These are phyloP conservation scores for Seriola rivoliana DNA, from an alignment of 2,113 vertebrate species.

Conservation along the genomic window DNA sequence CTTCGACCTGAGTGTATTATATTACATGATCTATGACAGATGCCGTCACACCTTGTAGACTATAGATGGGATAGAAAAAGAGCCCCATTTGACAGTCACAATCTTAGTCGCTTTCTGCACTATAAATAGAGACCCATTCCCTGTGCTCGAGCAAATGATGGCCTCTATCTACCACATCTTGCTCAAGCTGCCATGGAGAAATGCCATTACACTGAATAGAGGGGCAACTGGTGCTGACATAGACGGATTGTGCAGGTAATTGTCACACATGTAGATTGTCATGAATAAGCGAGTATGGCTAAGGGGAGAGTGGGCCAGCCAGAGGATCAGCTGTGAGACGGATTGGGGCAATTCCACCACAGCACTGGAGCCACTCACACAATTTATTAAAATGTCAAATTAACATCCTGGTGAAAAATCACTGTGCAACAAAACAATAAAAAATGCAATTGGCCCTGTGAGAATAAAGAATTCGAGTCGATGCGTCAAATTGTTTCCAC, in stretches of 20 bases:
- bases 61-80: conserved; percentile 49
- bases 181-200: conserved; percentile 69
- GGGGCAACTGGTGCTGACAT: conserved; percentile 68
- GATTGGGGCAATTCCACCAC: conserved; percentile 84
- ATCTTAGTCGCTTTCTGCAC: conserved; percentile 57
- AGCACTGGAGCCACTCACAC: conserved; percentile 69
- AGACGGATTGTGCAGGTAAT: conserved; percentile 81
- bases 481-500: conserved; percentile 57
- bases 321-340: conserved; percentile 83
- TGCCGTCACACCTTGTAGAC: conserved; percentile 50
- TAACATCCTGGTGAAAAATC: conserved; percentile 85
- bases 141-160: conserved; percentile 58
- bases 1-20: conserved; percentile 35
- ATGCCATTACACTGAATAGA: conserved; percentile 70
- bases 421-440: conserved; percentile 80
- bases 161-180: conserved; percentile 72
- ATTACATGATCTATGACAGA: conserved; percentile 49
- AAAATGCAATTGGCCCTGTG: conserved; percentile 75
- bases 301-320: conserved; percentile 68
- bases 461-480: conserved; percentile 75
- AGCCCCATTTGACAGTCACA: conserved; percentile 60
- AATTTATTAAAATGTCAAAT: conserved; percentile 89
- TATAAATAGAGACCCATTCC: conserved; percentile 76
- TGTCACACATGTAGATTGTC: conserved; percentile 85
- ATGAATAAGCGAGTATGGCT: conserved; percentile 78